Evolutionary conservation across 2,113 vertebrate genomes (phyloP).

Genomic region (Pogonocichla stellata): DNA sequence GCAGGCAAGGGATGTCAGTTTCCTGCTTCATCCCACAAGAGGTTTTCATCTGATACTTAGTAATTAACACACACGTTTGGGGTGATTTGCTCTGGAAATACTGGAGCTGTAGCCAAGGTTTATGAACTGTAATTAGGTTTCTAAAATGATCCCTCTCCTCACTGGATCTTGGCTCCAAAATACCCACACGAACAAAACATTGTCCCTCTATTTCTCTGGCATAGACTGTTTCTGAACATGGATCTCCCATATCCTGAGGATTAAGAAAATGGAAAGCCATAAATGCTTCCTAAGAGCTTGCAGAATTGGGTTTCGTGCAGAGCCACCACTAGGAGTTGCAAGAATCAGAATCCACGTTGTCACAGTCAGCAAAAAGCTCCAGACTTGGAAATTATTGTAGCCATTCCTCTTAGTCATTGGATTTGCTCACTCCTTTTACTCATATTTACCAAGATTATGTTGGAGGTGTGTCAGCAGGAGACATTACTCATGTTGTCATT

Average conservation of each 20-base stretch:
- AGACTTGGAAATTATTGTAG: not conserved
- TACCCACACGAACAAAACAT: not conserved
- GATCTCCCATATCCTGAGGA: not conserved
- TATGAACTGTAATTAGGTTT: not conserved
- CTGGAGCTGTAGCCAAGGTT: not conserved
- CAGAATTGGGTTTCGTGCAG: not conserved
- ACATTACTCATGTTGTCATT: accelerated
- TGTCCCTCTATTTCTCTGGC: not conserved
- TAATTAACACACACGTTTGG: not conserved
- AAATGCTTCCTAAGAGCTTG: not conserved
- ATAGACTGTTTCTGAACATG: not conserved
- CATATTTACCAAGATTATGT: not conserved
- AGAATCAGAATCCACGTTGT: not conserved
- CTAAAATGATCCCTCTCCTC: not conserved
- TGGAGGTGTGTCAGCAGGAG: not conserved
- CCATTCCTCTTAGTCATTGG: not conserved
- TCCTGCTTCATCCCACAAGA: not conserved
- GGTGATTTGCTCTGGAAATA: not conserved
- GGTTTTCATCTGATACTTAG: not conserved
- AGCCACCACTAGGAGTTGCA: not conserved
- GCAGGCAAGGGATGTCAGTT: not conserved
- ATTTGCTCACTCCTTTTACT: not conserved
- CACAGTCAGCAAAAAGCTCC: not conserved
- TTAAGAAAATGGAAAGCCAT: not conserved
- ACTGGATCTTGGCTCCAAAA: not conserved